Conservation (phyloP, 2,113 vertebrate species). For the Erythrocebus patas region DNA sequence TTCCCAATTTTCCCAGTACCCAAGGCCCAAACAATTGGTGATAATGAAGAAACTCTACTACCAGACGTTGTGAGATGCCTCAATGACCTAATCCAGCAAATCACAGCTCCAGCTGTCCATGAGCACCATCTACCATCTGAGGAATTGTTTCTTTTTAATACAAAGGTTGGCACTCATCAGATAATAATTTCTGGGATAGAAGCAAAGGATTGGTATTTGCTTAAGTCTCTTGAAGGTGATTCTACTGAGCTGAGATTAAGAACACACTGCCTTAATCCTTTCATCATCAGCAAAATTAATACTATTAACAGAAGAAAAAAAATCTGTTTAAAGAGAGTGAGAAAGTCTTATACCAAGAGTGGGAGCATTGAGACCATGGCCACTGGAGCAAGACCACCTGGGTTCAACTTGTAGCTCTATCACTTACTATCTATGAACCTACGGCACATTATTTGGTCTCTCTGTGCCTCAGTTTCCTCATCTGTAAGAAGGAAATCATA, state of each 20-base stretch:
- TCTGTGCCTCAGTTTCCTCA: not conserved
- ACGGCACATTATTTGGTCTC: not conserved
- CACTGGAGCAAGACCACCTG: not conserved
- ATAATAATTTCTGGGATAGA: not conserved
- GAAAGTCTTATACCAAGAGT: not conserved
- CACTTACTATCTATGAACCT: not conserved
- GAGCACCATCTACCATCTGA: not conserved
- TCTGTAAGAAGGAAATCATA: not conserved
- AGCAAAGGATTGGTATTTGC: not conserved
- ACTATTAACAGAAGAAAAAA: not conserved
- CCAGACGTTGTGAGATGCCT: not conserved
- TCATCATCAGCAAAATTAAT: conserved; percentile 16
- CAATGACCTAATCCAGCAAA: not conserved
- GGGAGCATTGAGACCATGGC: not conserved
- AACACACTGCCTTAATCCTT: not conserved
- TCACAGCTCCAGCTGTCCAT: not conserved
- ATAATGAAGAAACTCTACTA: not conserved
- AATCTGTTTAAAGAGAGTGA: not conserved
- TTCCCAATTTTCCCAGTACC: not conserved
- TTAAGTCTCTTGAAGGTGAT: not conserved
- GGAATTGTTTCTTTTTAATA: not conserved
- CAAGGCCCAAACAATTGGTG: not conserved
- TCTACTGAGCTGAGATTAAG: not conserved
- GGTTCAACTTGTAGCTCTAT: not conserved
- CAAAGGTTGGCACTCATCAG: not conserved